Base-by-base conservation (phyloP, 2,797 vertebrate species). In the Microcaecilia unicolor region DNA sequence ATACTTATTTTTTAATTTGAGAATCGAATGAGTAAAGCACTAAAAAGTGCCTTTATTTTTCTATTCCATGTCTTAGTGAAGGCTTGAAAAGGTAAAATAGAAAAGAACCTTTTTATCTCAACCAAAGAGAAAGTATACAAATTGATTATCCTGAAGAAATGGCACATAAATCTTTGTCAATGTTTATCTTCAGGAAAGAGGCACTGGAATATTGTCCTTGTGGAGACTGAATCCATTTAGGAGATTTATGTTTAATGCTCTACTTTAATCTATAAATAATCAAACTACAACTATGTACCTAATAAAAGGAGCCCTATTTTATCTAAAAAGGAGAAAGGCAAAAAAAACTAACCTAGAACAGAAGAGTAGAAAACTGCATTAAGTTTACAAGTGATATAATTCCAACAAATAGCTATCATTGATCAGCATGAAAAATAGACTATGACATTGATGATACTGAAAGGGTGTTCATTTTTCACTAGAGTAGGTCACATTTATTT, bases 261-360 rank as follows among this genome's bases (percentile, higher is more conserved):
- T 42, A 10, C 37, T 70, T 54, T 67, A 64, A 70, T 70, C 54
- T 54, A 47, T 10, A 53, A 37, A 54, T 28, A 62, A 48, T 43
- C 32, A 58, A 54, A 40, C 31, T 20, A 31, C 8, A 27, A 39
- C 34, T 12, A 6, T 34, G 31, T 28, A 64, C 35, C 12, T 48
- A 47, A 62, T 44, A 55, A 59, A 66, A 64, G 33, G 16, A 62
- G 40, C 51, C 36, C 28, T n/a, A 51, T 18, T 43, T 65, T 55
- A 60, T 58, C 36, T 46, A 45, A 42, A 57, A 15, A 50, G 12
- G 23, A 44, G 32, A 55, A 25, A 40, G 28, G 17, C 29, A 58
- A 49, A 47, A n/a, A n/a, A 48, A 28, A 25, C 44, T 34, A 53
- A 33, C 5, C n/a, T n/a, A 34, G 17, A 23, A 9, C 6, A 4